Percentiles rank a stretch among this genome's conserved stretches.
Evolutionary conservation across 2,797 vertebrate species (phyloP).

Genomic region (Sarcoramphus papa): DNA sequence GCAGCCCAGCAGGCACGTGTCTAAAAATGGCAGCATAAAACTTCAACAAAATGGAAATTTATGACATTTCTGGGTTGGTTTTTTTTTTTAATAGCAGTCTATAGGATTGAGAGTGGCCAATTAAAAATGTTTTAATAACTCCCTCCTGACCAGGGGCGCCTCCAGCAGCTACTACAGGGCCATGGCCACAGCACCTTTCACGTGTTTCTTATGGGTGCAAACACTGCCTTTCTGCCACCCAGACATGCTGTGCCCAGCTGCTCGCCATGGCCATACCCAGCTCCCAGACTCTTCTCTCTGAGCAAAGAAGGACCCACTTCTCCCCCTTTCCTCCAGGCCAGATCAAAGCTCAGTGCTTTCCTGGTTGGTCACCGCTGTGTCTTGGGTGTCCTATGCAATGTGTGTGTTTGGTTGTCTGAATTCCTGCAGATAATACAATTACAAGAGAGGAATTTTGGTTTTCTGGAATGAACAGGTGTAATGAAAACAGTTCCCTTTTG

Average conservation of each 20-base stretch:
- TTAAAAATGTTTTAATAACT: constrained; percentile 9
- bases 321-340: constrained; percentile 78
- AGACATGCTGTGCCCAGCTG: constrained; percentile 81
- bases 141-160: constrained; percentile 80
- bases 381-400: constrained; percentile 80
- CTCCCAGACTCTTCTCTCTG: constrained; percentile 84
- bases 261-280: constrained; percentile 75
- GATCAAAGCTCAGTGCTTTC: constrained; percentile 78
- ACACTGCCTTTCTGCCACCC: constrained; percentile 82
- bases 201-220: constrained; percentile 79
- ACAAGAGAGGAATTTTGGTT: constrained; percentile 64
- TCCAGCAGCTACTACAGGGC: constrained; percentile 85
- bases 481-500: constrained; percentile 77
- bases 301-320: constrained; percentile 67
- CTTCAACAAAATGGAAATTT: not conserved
- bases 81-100: not conserved
- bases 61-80: not conserved
- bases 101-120: not conserved
- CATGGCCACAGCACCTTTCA: constrained; percentile 78
- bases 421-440: constrained; percentile 68
- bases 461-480: constrained; percentile 71
- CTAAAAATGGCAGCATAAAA: not conserved
- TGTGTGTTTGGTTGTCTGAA: constrained; percentile 73
- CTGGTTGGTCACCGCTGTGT: constrained; percentile 80
- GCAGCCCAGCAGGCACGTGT: not conserved